Evolutionary conservation across 2,797 vertebrate genomes (phyloP), one percentile per base, ranked within the genome.

Genomic region (Gymnocypris eckloni): DNA sequence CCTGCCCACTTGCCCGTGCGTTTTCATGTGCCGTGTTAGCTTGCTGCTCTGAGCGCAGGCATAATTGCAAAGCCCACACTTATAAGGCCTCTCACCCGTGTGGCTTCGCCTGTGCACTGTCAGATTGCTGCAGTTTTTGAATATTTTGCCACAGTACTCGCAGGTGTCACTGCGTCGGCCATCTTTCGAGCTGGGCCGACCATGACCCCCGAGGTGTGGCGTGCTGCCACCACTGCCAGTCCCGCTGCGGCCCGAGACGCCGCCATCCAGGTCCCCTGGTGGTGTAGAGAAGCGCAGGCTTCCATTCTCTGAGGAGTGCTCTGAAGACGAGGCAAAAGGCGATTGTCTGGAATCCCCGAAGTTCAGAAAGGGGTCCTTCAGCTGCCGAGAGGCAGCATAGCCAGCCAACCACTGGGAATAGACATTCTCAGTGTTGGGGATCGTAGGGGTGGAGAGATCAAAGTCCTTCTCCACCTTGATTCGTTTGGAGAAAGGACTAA

Each of bases 51-150:
- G 98, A 93, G 98, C 98, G 94, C 98, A 99, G 92, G 98, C 98
- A 93, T 99, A 99, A 96, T 99, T 99, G 96, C 98, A 99, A 95
- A 99, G 97, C 93, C 98, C 98, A 96, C 98, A 99, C 92, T 99
- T 99, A 96, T 99, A 99, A 76, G 98, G 98, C 96, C 98, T 96
- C 95, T 99, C 98, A 90, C 98, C 98, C 86, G 98, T 99, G 97
- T 99, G 98, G 95, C 98, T 99, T 94, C 98, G 98, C 95, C 98
- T 98, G 94, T 99, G 98, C 94, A 99, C 98, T 93, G 98, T 99
- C 95, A 99, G 97, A 95, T 99, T 99, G 96, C 98, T 99, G 97
- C 98, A 99, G 97, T 99, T 99, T 96, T 99, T 99, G 96, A 99
- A 99, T 94, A 99, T 94, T 94, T 99, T 99, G 94, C 98, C 98